Conservation (phyloP, 2,888 invertebrate genomes). For the Calephelis perditalis region DNA sequence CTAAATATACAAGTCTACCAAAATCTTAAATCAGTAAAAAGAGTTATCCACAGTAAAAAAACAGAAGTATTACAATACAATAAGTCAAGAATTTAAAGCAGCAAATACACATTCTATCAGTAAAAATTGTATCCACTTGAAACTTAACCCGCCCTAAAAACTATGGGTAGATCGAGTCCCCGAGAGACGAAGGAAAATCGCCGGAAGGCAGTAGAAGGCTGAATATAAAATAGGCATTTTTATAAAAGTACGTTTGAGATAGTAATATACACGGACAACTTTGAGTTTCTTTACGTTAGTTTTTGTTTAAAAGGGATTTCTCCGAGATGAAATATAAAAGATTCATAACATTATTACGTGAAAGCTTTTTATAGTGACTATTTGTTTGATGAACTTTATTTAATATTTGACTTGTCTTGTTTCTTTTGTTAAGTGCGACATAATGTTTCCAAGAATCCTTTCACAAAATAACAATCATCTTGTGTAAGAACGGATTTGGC, state of each 20-base stretch:
- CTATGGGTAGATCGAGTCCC: slow-evolving; percentile 25
- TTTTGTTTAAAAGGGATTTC: slow-evolving; percentile 12
- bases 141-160: slow-evolving; percentile 21
- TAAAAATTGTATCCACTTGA: slow-evolving; percentile 8
- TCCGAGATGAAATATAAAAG: slow-evolving; percentile 5
- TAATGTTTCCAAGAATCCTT: too few relatives aligned
- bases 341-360: slow-evolving; percentile 10
- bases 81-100: background rate
- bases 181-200: slow-evolving; percentile 26
- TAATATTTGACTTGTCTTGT: too few relatives aligned
- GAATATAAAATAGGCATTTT: slow-evolving; percentile 29
- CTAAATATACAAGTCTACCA: too few relatives aligned
- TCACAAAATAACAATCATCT: too few relatives aligned
- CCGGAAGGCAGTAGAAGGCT: slow-evolving; percentile 25
- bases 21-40: too few relatives aligned
- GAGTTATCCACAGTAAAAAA: too few relatives aligned
- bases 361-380: slow-evolving; percentile 4
- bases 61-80: too few relatives aligned
- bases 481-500: too few relatives aligned
- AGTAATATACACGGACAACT: slow-evolving; percentile 8
- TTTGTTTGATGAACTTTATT: background rate
- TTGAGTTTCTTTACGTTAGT: slow-evolving; percentile 8
- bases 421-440: too few relatives aligned
- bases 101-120: slow-evolving; percentile 2
- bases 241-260: slow-evolving; percentile 6